Conservation (phyloP, 2,797 vertebrate genomes). For the Sylvilagus floridanus region DNA sequence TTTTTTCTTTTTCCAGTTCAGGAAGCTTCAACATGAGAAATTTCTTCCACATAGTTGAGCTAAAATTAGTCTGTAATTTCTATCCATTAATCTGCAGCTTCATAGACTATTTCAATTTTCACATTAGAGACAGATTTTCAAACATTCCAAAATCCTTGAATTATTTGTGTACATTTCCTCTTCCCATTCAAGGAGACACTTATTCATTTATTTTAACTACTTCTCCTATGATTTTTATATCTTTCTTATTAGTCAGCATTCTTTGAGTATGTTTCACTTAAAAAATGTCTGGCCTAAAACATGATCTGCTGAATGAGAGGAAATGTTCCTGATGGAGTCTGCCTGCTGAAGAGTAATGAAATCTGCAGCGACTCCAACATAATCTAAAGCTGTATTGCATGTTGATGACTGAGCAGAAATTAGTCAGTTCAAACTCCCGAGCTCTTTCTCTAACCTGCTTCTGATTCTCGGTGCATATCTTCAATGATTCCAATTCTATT, state of each 20-base stretch:
- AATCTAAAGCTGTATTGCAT: not conserved
- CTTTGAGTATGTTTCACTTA: not conserved
- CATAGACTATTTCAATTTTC: not conserved
- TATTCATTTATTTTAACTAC: not conserved
- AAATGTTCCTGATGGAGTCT: not conserved
- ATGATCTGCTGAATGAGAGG: not conserved
- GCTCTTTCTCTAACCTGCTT: not conserved
- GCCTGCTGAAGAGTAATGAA: not conserved
- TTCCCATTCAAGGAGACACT: not conserved
- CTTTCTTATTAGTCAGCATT: not conserved
- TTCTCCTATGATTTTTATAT: not conserved
- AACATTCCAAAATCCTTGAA: not conserved
- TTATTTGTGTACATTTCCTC: not conserved
- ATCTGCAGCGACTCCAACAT: not conserved
- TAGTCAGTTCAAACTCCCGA: not conserved
- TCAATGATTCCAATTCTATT: not conserved
- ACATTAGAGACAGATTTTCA: constrained; percentile 15
- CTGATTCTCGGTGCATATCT: not conserved
- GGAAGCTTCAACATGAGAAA: not conserved
- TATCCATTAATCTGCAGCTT: not conserved
- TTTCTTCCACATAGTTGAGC: not conserved
- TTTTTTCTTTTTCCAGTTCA: not conserved
- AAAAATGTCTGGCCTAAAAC: not conserved
- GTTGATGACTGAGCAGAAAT: not conserved
- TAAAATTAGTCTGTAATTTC: not conserved